Conservation (phyloP, 2,797 vertebrate species). For the Eospalax fontanierii region DNA sequence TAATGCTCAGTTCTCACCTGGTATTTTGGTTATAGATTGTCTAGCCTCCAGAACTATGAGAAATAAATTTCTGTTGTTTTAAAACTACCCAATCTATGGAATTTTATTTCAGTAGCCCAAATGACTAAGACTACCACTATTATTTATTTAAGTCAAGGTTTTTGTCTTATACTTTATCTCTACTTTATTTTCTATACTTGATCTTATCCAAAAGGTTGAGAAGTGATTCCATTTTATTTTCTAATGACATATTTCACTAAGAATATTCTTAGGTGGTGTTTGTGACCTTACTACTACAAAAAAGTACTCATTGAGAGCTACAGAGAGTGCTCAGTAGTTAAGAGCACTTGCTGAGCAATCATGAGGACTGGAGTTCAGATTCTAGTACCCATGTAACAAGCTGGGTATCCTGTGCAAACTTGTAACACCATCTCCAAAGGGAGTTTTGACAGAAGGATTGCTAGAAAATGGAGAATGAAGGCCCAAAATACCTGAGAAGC, state of each 20-base stretch:
- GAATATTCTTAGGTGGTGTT: conserved; percentile 62
- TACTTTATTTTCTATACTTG: conserved; percentile 44
- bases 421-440: too few relatives aligned
- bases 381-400: too few relatives aligned
- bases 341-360: too few relatives aligned
- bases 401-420: neutral
- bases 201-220: too few relatives aligned
- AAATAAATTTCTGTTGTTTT: conserved; percentile 50
- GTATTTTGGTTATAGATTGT: neutral
- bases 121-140: neutral
- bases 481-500: neutral
- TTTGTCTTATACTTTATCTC: conserved; percentile 54
- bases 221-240: too few relatives aligned
- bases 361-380: too few relatives aligned
- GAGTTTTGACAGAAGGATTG: neutral
- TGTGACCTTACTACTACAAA: neutral
- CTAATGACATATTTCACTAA: conserved; percentile 30
- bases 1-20: neutral
- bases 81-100: neutral
- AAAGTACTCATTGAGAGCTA: conserved; percentile 7
- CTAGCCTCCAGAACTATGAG: conserved; percentile 27
- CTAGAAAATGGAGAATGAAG: conserved; percentile 13
- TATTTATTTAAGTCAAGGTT: conserved; percentile 55
- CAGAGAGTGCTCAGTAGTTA: neutral
- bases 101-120: conserved; percentile 8